phyloP scores from a whole-genome alignment of 2,888 invertebrate species.

The Aporophyla nigra region DNA sequence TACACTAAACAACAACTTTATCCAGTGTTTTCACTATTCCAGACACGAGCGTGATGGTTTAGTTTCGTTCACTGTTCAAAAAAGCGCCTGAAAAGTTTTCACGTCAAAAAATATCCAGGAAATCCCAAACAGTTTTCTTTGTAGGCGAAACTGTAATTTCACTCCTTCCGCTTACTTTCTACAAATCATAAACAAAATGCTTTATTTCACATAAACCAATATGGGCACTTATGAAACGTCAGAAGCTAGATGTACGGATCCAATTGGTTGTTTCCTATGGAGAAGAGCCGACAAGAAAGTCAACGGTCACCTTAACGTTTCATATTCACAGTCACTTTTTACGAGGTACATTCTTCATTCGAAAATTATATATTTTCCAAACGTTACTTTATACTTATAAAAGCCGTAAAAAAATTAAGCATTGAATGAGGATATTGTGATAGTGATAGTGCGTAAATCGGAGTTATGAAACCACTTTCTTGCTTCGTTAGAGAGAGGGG shows the following conservation, averaged over 20 bases:
- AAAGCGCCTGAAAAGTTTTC: too few species aligned
- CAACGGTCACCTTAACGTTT: not conserved
- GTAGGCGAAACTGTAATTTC: not conserved
- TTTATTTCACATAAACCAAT: too few species aligned
- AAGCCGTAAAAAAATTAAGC: not conserved
- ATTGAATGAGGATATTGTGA: constrained; percentile 24
- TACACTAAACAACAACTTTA: too few species aligned
- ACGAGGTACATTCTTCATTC: not conserved
- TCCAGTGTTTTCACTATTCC: too few species aligned
- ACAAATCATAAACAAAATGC: too few species aligned
- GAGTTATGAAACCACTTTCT: constrained; percentile 46
- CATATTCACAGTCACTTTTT: not conserved
- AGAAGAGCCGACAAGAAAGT: too few species aligned
- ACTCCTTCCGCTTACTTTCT: not conserved
- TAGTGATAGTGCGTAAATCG: constrained; percentile 20
- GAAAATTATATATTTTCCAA: not conserved
- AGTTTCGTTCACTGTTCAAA: too few species aligned
- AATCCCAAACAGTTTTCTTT: not conserved
- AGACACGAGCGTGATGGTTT: too few species aligned
- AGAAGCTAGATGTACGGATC: too few species aligned
- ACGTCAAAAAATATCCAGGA: not conserved
- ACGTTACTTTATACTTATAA: not conserved
- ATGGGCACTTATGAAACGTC: too few species aligned
- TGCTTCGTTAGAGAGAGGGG: too few species aligned
- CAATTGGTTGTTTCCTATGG: too few species aligned